Percentiles rank a stretch among this genome's conserved stretches.
Conservation (phyloP, 2,113 vertebrate genomes). For the Chiloscyllium plagiosum region DNA sequence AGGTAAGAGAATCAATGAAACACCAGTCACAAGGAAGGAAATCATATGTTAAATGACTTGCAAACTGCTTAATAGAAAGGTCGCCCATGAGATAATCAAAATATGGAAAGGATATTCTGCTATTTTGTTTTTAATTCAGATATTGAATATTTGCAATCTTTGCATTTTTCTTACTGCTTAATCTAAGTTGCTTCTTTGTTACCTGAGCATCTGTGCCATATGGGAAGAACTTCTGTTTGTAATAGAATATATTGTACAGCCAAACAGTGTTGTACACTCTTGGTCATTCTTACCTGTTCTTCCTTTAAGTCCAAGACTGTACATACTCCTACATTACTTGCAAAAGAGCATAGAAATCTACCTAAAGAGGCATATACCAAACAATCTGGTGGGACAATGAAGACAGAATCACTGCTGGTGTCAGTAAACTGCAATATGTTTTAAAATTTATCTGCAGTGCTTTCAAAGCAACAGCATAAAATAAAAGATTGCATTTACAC, state of each 20-base stretch:
- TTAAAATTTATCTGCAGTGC: not conserved
- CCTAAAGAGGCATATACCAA: not conserved
- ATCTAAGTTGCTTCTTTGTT: not conserved
- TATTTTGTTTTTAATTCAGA: not conserved
- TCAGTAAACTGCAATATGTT: not conserved
- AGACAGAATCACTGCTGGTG: not conserved
- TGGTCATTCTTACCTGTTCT: not conserved
- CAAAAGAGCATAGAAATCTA: not conserved
- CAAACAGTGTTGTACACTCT: not conserved
- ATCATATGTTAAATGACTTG: too few relatives aligned
- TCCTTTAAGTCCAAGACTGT: not conserved
- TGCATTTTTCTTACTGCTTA: not conserved
- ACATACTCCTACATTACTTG: not conserved
- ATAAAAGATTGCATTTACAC: not conserved
- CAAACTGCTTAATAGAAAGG: too few relatives aligned
- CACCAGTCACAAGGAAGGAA: too few relatives aligned
- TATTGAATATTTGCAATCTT: not conserved
- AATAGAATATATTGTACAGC: not conserved
- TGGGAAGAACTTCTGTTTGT: not conserved
- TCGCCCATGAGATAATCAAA: too few relatives aligned
- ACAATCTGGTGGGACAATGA: not conserved
- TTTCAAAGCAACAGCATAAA: not conserved
- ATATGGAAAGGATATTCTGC: too few relatives aligned
- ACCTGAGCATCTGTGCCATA: not conserved
- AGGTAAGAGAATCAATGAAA: too few relatives aligned